Evolutionary conservation across 2,888 invertebrate genomes (phyloP).

Genomic region (Lasioglossum vierecki): DNA sequence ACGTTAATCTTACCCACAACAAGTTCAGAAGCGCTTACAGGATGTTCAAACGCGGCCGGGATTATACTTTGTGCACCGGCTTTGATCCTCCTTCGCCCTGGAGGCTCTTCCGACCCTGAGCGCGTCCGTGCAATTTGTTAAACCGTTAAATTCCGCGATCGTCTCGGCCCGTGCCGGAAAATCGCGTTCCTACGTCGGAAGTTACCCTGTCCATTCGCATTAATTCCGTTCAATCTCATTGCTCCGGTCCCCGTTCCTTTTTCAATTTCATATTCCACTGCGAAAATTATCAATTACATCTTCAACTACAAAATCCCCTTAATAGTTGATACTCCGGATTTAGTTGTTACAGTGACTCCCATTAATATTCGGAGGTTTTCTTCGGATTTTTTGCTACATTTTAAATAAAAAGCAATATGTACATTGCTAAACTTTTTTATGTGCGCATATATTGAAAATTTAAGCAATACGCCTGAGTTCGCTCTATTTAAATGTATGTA

Average conservation of each 20-base stretch:
- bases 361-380: too few relatives aligned
- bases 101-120: slow-evolving; percentile 54
- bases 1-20: slow-evolving; percentile 83
- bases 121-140: slow-evolving; percentile 78
- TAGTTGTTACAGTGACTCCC: too few relatives aligned
- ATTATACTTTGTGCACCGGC: slow-evolving; percentile 76
- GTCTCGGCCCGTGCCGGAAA: slow-evolving; percentile 48
- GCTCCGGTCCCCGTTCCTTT: not conserved
- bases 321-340: not conserved
- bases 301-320: too few relatives aligned
- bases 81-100: slow-evolving; percentile 79
- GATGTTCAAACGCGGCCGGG: slow-evolving; percentile 77
- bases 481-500: too few relatives aligned
- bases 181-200: slow-evolving; percentile 24
- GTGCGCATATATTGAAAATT: too few relatives aligned
- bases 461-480: too few relatives aligned
- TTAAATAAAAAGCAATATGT: too few relatives aligned
- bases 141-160: slow-evolving; percentile 77
- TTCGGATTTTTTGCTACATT: too few relatives aligned
- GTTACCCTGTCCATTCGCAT: slow-evolving; percentile 15
- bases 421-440: too few relatives aligned
- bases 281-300: not conserved
- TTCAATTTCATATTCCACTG: not conserved
- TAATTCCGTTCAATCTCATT: slow-evolving; percentile 16
- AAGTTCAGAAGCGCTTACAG: slow-evolving; percentile 78